Evolutionary conservation across 2,113 vertebrate genomes (phyloP), one percentile per base, ranked within the genome.

Genomic region (Plectropomus leopardus): DNA sequence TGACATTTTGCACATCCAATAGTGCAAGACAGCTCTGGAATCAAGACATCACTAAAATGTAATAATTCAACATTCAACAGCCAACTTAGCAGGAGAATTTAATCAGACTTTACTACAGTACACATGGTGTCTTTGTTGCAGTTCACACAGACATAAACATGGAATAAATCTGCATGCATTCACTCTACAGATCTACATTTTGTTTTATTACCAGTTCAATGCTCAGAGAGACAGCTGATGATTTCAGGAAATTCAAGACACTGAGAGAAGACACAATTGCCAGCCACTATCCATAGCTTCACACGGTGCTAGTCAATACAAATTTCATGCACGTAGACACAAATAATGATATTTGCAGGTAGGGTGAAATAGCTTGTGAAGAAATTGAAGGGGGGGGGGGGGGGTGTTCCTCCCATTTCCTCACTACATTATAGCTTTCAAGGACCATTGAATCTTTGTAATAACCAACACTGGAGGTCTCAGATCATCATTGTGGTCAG

Each of bases 401-500:
- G 66, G 78, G 53, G 67, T 80, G 76, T 77, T 71, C 51, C 40
- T 85, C 72, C 48, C 76, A n/a, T n/a, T n/a, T n/a, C n/a, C n/a
- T n/a, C n/a, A n/a, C n/a, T n/a, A n/a, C n/a, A n/a, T n/a, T n/a
- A 67, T 85, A 80, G 45, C 32, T 76, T 86, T 55, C 55, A 76
- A 76, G 87, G 78, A 55, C 70, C 77, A 81, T 81, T 85, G 82
- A 72, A 64, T 71, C 28, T 64, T 58, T 60, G 74, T 84, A 85
- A 91, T 79, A 87, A 83, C 57, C 76, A 65, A 61, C 63, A 79
- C 40, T 48, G 66, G 79, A 79, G 83, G 57, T 76, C 65, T 82
- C 77, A 60, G 30, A 70, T 77, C 65, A 61, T 86, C 80, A 80
- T 23, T 61, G 77, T 70, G 60, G 59, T 65, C 71, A 47, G 42